A percentile compares a stretch with the other conserved stretches of the same genome.
phyloP scores from a whole-genome alignment of 1,140 invertebrate species.

The Pachypeltis micranthus region DNA sequence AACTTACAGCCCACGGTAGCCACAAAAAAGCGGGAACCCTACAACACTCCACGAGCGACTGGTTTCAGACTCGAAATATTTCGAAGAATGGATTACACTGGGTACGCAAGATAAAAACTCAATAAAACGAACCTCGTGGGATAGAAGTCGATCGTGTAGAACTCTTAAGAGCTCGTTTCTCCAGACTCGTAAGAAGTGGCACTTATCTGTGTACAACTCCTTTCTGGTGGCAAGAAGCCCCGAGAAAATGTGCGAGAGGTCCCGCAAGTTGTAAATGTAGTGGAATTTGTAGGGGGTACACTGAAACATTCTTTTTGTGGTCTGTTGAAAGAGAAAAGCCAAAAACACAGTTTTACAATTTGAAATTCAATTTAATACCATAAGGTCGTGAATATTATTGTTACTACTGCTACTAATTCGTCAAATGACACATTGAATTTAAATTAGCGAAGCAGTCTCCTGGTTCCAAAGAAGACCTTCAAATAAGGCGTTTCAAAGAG shows the following conservation, averaged over 20 bases:
- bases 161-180: conserved; percentile 77
- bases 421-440: conserved; percentile 1
- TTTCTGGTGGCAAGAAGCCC: conserved; percentile 65
- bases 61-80: too few species aligned
- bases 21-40: too few species aligned
- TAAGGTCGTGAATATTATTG: background rate
- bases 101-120: too few species aligned
- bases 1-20: too few species aligned
- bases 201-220: conserved; percentile 43
- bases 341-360: background rate
- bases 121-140: too few species aligned
- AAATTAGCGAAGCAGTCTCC: too few species aligned
- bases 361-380: background rate
- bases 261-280: conserved; percentile 86
- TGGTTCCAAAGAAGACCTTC: too few species aligned
- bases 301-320: conserved; percentile 61
- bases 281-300: conserved; percentile 87
- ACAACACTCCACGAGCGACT: too few species aligned
- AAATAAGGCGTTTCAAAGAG: too few species aligned
- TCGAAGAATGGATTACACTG: too few species aligned
- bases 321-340: conserved; percentile 40
- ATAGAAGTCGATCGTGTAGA: conserved; percentile 75
- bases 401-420: too few species aligned
- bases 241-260: conserved; percentile 68
- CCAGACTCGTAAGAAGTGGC: conserved; percentile 74